Evolutionary conservation across 2,797 vertebrate species (phyloP).

Genomic region (Sebastes cheni): DNA sequence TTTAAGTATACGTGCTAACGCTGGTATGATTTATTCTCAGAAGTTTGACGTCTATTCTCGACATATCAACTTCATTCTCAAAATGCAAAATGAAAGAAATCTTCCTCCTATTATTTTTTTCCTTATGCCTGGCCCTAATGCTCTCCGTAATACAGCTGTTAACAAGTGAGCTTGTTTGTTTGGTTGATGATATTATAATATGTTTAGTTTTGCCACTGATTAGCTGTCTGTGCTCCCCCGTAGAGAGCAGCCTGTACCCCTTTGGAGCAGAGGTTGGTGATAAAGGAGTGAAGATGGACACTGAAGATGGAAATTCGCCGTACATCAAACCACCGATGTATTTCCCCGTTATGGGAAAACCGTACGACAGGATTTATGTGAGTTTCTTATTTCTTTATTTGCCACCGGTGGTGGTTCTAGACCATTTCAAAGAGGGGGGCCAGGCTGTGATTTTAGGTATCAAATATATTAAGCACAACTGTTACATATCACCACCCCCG

Average conservation of each 20-base stretch:
- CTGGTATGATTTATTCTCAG: too few relatives aligned
- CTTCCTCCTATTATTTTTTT: too few relatives aligned
- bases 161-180: not conserved
- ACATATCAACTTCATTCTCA: too few relatives aligned
- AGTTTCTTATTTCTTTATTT: slow-evolving; percentile 71
- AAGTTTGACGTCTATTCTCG: too few relatives aligned
- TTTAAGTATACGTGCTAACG: too few relatives aligned
- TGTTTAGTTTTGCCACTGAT: not conserved
- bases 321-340: slow-evolving; percentile 81
- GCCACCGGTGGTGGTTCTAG: not conserved
- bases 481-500: too few relatives aligned
- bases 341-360: slow-evolving; percentile 81
- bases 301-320: slow-evolving; percentile 83
- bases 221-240: slow-evolving; percentile 17
- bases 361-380: slow-evolving; percentile 83
- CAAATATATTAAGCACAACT: not conserved
- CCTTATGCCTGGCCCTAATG: too few relatives aligned
- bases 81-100: too few relatives aligned
- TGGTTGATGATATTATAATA: not conserved
- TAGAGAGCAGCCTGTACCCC: slow-evolving; percentile 83
- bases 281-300: slow-evolving; percentile 57
- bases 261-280: slow-evolving; percentile 83
- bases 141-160: not conserved
- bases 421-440: not conserved
- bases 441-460: not conserved